Evolutionary conservation across 2,888 invertebrate genomes (phyloP), one percentile per base, ranked within the genome.

Genomic region (Hirtodrosophila histrioides): DNA sequence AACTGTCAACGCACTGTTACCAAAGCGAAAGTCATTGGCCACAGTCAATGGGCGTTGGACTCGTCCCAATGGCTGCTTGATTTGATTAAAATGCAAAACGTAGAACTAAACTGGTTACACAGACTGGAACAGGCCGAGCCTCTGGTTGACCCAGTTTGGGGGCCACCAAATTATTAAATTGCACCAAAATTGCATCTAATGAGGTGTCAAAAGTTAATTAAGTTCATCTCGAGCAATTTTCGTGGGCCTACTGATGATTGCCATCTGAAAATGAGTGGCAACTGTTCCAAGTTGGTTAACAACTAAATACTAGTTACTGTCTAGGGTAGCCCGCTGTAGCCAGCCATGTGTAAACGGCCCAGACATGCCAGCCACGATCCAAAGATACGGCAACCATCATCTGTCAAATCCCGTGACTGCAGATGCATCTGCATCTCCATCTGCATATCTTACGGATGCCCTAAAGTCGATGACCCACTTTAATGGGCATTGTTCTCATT

Each of bases 201-300:
- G 64, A 64, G 66, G 74, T 87, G 88, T 74, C 75, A 77, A 72
- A 63, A 53, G 69, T 62, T 71, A 85, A 82, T 85, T 85, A 40
- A 53, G 50, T 58, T 63, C 63, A 49, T 51, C 61, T 49, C 57
- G 35, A 27, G 11, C 31, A 61, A 60, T 29, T 45, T 46, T 8
- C 37, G 10, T 8, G 35, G 29, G 12, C 44, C 6, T 36, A 24
- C 41, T 33, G 37, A 57, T 43, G 57, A 54, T 46, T 46, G 23
- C 41, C 37, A 24, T n/a, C 11, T 5, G 36, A 27, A 64, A 51
- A 58, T 9, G 40, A 41, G 53, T 44, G 45, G 12, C 35, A 10
- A 5, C 12, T 35, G 23, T 37, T 49, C 6, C 6, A 11, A 49
- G 24, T 17, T 27, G 48, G 39, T 39, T 29, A 45, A 8, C 50